Base-by-base conservation (phyloP, 2,113 vertebrate species). In the Zootoca vivipara region DNA sequence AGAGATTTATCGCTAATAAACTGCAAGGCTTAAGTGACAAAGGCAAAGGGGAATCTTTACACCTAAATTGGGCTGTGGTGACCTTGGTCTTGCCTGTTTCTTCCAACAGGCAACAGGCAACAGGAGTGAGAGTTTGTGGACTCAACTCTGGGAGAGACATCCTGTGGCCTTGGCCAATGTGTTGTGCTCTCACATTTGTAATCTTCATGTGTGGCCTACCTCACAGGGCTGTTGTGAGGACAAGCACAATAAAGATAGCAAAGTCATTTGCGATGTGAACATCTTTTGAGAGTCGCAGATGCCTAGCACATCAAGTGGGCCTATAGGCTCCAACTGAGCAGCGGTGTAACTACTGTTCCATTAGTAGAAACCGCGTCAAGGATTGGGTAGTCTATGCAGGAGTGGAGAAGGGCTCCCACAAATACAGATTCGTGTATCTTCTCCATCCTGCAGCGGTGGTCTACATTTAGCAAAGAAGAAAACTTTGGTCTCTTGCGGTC, bases 161-260 rank as follows among this genome's bases (percentile, higher is more conserved):
- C 7, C 2, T 5, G 22, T 64, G 64, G 9, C 64, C 56, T 42
- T 42, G 64, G 35, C 1, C 22, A 46, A 3, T 28, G 10, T 18
- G 5, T 18, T 40, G 10, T 15, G 65, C 16, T n/a, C 16, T 33
- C 3, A 24, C 18, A 3, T 56, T 24, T 18, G 5, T n/a, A 42
- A 33, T 46, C 65, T 83, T 18, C 26, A n/a, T 18, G 28, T 30
- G 6, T 46, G 42, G 30, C 82, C 82, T 73, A 73, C 83, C 69
- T 84, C 46, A 35, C 69, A 73, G 69, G 83, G 30, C 9, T 73
- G 83, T 84, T 84, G 83, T 35, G 69, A 84, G 69, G n/a, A 24
- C 10, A 3, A 24, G 3, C 65, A n/a, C 70, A 84, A 73, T 73
- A 35, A 84, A 73, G 20, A 73, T n/a, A 5, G 46, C 26, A 9